Evolutionary conservation across 1,140 invertebrate genomes (phyloP).

Genomic region (Platorchestia sp.): DNA sequence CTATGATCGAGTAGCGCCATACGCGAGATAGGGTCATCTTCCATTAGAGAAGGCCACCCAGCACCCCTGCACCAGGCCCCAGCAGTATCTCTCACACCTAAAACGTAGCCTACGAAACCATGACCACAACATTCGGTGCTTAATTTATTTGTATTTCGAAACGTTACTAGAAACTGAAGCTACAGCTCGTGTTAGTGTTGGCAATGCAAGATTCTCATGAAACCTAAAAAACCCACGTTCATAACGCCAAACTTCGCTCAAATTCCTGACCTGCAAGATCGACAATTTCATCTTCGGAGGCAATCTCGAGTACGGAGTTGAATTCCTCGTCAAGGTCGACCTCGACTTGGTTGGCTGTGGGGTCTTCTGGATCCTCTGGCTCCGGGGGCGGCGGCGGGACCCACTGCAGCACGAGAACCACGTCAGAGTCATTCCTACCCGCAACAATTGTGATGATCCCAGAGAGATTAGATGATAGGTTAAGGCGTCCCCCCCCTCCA

Average conservation of each 20-base stretch:
- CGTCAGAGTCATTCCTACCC: not conserved
- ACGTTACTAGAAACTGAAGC: not conserved
- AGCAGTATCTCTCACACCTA: no score
- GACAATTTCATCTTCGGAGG: constrained; percentile 98
- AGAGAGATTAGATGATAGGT: no score
- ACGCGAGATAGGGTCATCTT: no score
- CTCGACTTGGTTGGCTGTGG: constrained; percentile 75
- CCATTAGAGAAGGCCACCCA: no score
- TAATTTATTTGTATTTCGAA: not conserved
- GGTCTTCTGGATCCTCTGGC: constrained; percentile 83
- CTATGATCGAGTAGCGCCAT: no score
- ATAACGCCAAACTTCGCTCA: not conserved
- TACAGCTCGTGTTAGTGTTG: not conserved
- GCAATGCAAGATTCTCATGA: not conserved
- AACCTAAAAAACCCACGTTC: not conserved
- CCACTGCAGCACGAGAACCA: constrained; percentile 78
- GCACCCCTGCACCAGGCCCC: no score
- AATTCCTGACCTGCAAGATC: constrained; percentile 89
- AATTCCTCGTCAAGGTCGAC: constrained; percentile 96
- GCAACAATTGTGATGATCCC: not conserved
- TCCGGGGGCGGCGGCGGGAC: constrained; percentile 84
- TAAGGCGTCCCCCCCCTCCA: not conserved
- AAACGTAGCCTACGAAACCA: not conserved
- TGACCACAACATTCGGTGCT: not conserved
- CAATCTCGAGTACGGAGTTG: constrained; percentile 89